These are phyloP conservation scores for Gobionotothen gibberifrons DNA, from an alignment of 2,797 vertebrate genomes.

Conservation along the genomic window DNA sequence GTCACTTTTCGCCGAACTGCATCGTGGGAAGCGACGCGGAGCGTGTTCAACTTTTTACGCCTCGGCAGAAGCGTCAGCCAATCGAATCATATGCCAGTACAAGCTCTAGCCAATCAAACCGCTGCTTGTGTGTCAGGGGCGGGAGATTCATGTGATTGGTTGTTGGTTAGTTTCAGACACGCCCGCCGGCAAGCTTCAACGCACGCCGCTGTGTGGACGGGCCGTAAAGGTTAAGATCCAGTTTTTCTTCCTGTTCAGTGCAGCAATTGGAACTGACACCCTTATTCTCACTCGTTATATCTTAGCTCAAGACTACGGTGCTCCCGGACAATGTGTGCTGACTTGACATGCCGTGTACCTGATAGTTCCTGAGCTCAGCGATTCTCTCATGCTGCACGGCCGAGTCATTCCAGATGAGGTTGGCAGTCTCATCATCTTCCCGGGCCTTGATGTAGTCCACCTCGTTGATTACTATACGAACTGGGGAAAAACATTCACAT, in stretches of 20 bases:
- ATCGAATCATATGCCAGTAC: no score
- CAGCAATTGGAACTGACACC: constrained; percentile 19
- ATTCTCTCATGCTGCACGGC: constrained; percentile 98
- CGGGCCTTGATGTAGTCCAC: constrained; percentile 92
- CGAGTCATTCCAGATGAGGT: constrained; percentile 98
- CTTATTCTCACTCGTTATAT: constrained; percentile 24
- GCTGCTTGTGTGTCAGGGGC: no score
- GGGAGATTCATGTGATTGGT: no score
- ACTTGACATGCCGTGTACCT: constrained; percentile 82
- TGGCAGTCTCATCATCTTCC: constrained; percentile 96
- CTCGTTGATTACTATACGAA: constrained; percentile 92
- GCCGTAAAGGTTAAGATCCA: constrained; percentile 34
- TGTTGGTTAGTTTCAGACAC: no score
- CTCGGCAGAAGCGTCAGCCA: no score
- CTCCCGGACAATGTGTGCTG: constrained; percentile 23
- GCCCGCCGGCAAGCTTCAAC: no score
- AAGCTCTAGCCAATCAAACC: no score
- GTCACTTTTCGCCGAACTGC: no score
- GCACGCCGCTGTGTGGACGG: no score
- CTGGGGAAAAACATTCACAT: constrained; percentile 73
- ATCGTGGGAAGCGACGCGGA: no score
- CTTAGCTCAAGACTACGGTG: constrained; percentile 17
- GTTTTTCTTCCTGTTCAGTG: constrained; percentile 22
- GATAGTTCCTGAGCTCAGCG: constrained; percentile 96
- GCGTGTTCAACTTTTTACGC: no score